phyloP scores from a whole-genome alignment of 92 coral and sea anemone genomes.

The Meandrina meandrites region DNA sequence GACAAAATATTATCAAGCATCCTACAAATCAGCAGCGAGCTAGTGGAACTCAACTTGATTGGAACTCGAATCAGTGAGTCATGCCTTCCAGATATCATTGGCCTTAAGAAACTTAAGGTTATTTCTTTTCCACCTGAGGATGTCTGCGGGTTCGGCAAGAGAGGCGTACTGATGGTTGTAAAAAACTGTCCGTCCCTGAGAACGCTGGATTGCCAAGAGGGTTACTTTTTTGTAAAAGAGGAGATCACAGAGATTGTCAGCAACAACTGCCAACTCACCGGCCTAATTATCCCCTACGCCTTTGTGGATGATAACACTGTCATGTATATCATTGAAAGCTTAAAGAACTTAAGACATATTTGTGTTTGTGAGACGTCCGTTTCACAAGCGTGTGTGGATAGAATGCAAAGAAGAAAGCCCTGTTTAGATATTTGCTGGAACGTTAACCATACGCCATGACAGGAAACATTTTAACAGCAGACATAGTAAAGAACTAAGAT shows the following conservation, averaged over 20 bases:
- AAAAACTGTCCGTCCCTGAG: slow-evolving; percentile 6
- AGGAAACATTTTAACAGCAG: too few relatives aligned
- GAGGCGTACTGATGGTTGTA: slow-evolving; percentile 1
- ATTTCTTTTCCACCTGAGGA: slow-evolving; percentile 20
- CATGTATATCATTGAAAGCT: neutral
- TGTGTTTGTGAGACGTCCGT: slow-evolving; percentile 7
- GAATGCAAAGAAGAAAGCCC: neutral
- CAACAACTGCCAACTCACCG: neutral
- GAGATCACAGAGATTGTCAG: slow-evolving; percentile 5
- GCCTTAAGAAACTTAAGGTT: neutral
- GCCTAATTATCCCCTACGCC: slow-evolving; percentile 10
- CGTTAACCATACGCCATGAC: slow-evolving; percentile 14
- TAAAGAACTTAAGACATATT: neutral
- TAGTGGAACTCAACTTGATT: slow-evolving; percentile 12
- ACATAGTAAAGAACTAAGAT: too few relatives aligned
- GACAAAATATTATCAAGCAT: slow-evolving; percentile 13
- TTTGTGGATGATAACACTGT: slow-evolving; percentile 12
- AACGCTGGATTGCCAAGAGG: slow-evolving; percentile 27
- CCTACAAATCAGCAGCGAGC: neutral
- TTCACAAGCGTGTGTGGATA: slow-evolving; percentile 2
- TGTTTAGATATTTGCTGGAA: slow-evolving; percentile 12
- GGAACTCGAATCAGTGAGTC: neutral
- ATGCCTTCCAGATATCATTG: slow-evolving; percentile 20
- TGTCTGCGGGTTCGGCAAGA: slow-evolving; percentile 22
- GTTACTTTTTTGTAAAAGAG: slow-evolving; percentile 15